A percentile compares a stretch with the other conserved stretches of the same genome.
phyloP scores from a whole-genome alignment of 1,140 invertebrate genomes.

The Pseudomyrmex sp. region DNA sequence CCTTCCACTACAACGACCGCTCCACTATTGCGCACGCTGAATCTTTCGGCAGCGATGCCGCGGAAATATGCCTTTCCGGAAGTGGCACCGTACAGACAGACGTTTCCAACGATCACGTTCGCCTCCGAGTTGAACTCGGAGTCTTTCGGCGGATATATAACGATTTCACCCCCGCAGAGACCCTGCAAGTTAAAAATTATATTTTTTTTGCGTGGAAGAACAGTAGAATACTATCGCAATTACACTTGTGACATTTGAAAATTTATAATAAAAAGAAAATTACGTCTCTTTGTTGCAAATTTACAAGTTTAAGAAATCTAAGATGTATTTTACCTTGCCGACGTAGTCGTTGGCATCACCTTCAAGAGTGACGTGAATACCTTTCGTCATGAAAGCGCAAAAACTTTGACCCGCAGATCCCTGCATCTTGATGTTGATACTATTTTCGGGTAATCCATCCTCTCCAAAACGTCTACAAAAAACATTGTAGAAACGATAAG shows the following conservation, averaged over 20 bases:
- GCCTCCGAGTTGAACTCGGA: conserved; percentile 94
- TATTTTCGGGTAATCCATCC: conserved; percentile 93
- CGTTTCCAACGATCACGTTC: conserved; percentile 99
- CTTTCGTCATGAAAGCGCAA: conserved; percentile 98
- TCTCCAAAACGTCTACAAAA: conserved; percentile 93
- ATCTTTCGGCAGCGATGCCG: conserved; percentile 98
- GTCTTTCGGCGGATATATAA: conserved; percentile 96
- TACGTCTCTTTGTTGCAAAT: background rate
- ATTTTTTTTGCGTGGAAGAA: conserved; percentile 14
- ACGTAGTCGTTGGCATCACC: conserved; percentile 99
- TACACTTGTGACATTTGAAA: background rate
- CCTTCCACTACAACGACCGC: conserved; percentile 96
- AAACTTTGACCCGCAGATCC: conserved; percentile 99
- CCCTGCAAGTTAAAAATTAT: conserved; percentile 84
- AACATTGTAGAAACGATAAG: conserved; percentile 26
- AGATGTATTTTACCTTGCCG: conserved; percentile 85
- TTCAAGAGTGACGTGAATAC: conserved; percentile 95
- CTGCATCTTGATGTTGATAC: conserved; percentile 94
- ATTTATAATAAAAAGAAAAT: background rate
- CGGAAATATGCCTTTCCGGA: conserved; percentile 97
- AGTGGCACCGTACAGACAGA: conserved; percentile 99
- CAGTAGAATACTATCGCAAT: conserved; percentile 21
- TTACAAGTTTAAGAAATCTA: background rate
- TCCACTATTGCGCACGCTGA: conserved; percentile 99
- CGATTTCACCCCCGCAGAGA: conserved; percentile 97